Evolutionary conservation across 2,113 vertebrate species (phyloP).

Genomic region (Aphelocoma coerulescens): DNA sequence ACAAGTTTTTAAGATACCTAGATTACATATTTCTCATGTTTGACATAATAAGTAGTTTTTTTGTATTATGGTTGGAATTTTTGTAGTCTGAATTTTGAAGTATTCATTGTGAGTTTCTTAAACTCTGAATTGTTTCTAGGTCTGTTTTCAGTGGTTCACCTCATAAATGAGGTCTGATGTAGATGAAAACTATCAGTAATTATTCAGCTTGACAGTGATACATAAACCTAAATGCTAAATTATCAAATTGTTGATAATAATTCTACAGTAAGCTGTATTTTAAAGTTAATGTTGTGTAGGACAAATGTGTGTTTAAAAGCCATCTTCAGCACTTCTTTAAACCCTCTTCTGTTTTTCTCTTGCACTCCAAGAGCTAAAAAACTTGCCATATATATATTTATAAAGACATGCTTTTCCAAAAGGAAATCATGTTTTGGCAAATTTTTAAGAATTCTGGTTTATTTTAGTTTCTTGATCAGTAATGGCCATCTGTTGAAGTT

Average conservation of each 20-base stretch:
- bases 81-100: conserved; percentile 8
- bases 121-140: neutral
- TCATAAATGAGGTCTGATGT: conserved; percentile 36
- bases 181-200: conserved; percentile 50
- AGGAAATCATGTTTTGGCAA: neutral
- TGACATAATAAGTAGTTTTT: neutral
- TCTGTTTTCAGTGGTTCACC: conserved; percentile 47
- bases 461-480: conserved; percentile 58
- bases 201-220: conserved; percentile 52
- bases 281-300: conserved; percentile 27
- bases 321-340: neutral
- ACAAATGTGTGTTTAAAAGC: conserved; percentile 12
- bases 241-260: conserved; percentile 52
- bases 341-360: neutral
- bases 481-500: conserved; percentile 59
- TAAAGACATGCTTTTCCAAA: neutral
- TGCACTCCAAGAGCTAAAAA: conserved; percentile 17
- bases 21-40: neutral
- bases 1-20: conserved; percentile 21
- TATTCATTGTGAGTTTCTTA: conserved; percentile 28
- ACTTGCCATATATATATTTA: conserved; percentile 32
- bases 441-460: conserved; percentile 55
- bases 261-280: conserved; percentile 39
- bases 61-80: conserved; percentile 27
- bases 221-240: conserved; percentile 40